These are phyloP conservation scores for Hemibagrus guttatus DNA, from an alignment of 2,797 vertebrate genomes.

Conservation along the genomic window DNA sequence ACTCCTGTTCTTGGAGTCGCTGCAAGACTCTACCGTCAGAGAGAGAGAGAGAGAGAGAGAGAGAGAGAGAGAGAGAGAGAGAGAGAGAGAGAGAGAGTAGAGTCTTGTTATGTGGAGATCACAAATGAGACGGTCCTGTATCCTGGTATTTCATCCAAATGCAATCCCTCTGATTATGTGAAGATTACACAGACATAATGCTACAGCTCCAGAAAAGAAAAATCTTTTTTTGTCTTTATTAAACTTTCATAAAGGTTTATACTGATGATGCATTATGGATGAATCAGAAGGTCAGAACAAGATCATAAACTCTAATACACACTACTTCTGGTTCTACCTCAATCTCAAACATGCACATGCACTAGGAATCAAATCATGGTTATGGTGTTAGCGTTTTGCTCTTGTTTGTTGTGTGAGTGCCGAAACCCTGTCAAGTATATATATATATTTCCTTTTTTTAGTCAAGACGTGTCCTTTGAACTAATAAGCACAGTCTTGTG, in stretches of 20 bases:
- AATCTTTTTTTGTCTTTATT: slow-evolving; percentile 64
- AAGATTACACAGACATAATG: slow-evolving; percentile 64
- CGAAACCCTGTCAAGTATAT: slow-evolving; percentile 59
- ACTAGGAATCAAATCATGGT: slow-evolving; percentile 56
- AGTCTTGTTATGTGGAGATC: slow-evolving; percentile 56
- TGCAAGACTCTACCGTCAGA: neutral
- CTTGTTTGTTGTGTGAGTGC: slow-evolving; percentile 53
- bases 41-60: neutral
- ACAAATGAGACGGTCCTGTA: slow-evolving; percentile 55
- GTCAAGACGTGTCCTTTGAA: slow-evolving; percentile 72
- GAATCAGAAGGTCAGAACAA: slow-evolving; percentile 71
- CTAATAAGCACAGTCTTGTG: slow-evolving; percentile 71
- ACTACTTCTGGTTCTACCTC: slow-evolving; percentile 46
- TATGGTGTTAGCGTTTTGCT: slow-evolving; percentile 54
- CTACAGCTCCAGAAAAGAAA: slow-evolving; percentile 55
- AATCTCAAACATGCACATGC: slow-evolving; percentile 32
- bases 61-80: neutral
- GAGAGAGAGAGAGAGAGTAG: neutral
- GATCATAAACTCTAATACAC: slow-evolving; percentile 63
- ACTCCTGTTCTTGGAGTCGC: neutral
- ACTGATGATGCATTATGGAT: slow-evolving; percentile 67
- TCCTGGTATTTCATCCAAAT: slow-evolving; percentile 51
- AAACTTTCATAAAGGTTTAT: slow-evolving; percentile 68
- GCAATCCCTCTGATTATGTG: slow-evolving; percentile 61
- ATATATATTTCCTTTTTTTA: slow-evolving; percentile 16